Conservation (phyloP, 37 sponge, comb jelly and placozoan genomes). For the Aplysina aerophoba region DNA sequence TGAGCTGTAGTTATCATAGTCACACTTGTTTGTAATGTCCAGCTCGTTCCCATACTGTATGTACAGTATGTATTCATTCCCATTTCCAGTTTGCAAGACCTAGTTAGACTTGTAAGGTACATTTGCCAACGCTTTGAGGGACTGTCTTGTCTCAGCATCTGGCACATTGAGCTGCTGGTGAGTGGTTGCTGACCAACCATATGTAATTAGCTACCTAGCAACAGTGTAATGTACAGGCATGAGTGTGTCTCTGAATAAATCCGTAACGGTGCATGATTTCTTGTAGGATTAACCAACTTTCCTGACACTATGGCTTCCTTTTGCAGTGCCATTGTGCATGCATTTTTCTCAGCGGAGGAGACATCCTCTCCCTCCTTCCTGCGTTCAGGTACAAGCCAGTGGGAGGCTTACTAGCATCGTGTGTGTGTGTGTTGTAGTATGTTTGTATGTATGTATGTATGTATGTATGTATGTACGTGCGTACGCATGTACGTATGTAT, state of each 20-base stretch:
- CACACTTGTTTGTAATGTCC: too few relatives aligned
- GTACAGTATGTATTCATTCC: not conserved
- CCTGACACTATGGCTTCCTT: not conserved
- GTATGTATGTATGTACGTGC: too few relatives aligned
- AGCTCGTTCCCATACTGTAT: not conserved
- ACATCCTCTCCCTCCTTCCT: conserved; percentile 53
- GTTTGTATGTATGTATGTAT: too few relatives aligned
- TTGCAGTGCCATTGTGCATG: conserved; percentile 63
- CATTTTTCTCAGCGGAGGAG: conserved; percentile 59
- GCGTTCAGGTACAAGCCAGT: conserved; percentile 36
- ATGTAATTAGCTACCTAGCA: not conserved
- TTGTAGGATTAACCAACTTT: too few relatives aligned
- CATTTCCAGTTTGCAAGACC: conserved; percentile 52
- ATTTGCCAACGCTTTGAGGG: conserved; percentile 73
- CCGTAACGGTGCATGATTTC: not conserved
- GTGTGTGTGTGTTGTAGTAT: too few relatives aligned
- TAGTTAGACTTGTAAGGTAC: conserved; percentile 81
- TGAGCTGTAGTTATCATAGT: too few relatives aligned
- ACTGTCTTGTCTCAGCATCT: conserved; percentile 62
- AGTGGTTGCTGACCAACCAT: not conserved
- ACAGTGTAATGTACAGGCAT: not conserved
- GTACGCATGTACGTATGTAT: too few relatives aligned
- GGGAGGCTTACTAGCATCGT: not conserved
- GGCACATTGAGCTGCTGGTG: conserved; percentile 90
- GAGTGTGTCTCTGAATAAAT: too few relatives aligned